Conservation (phyloP, 2,797 vertebrate species). For the Pteropus rufus region DNA sequence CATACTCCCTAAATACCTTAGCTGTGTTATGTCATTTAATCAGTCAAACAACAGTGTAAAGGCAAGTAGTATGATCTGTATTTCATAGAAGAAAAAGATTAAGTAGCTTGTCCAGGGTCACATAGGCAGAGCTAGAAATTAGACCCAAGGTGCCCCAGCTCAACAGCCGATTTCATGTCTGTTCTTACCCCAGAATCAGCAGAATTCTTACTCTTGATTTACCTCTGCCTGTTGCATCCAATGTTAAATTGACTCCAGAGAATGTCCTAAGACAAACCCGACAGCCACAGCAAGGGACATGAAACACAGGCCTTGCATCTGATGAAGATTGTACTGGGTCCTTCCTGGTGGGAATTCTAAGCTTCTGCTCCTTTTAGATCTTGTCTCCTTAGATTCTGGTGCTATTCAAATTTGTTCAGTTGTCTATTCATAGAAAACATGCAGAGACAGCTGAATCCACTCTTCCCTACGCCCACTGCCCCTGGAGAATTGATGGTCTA, state of each 20-base stretch:
- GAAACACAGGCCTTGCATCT: neutral
- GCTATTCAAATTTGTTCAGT: conserved; percentile 16
- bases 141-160: neutral
- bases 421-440: neutral
- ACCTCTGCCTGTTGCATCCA: neutral
- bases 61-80: neutral
- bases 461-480: neutral
- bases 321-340: neutral
- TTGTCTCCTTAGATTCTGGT: neutral
- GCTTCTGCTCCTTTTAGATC: neutral
- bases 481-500: neutral
- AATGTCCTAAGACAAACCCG: neutral
- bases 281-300: neutral
- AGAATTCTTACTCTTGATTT: neutral
- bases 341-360: neutral
- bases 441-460: neutral
- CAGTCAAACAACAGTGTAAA: neutral
- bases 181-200: neutral
- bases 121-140: neutral
- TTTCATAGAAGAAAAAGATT: conserved; percentile 8
- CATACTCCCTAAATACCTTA: neutral
- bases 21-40: neutral
- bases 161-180: neutral
- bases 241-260: neutral
- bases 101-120: neutral